Conservation (phyloP, 2,888 invertebrate species). For the Dromius quadrimaculatus region DNA sequence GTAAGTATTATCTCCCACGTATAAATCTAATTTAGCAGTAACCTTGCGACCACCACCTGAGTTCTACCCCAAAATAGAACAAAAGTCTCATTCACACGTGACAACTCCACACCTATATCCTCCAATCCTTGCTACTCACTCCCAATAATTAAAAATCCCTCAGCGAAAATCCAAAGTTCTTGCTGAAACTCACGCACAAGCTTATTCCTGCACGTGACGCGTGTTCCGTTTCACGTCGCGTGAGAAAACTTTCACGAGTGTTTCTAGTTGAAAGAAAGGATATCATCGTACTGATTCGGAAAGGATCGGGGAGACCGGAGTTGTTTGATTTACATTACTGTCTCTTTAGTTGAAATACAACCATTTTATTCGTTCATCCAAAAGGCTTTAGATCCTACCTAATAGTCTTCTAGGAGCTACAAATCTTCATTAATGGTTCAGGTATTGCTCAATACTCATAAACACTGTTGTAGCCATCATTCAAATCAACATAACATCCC, state of each 20-base stretch:
- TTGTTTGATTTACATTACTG: conserved; percentile 29
- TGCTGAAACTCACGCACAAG: background rate
- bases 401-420: too few relatives aligned
- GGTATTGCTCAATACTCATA: too few relatives aligned
- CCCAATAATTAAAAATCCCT: conserved; percentile 20
- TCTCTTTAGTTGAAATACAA: too few relatives aligned
- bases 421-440: too few relatives aligned
- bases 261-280: conserved; percentile 11
- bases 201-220: conserved; percentile 14
- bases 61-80: background rate
- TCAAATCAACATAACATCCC: too few relatives aligned
- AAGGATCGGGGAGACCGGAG: background rate
- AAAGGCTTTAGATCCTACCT: too few relatives aligned
- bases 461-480: too few relatives aligned
- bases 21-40: too few relatives aligned
- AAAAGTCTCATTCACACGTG: conserved; percentile 4
- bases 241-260: conserved; percentile 31
- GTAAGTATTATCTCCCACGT: too few relatives aligned
- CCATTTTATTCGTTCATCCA: too few relatives aligned
- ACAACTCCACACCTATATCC: conserved; percentile 5
- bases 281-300: background rate
- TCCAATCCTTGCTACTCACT: conserved; percentile 17
- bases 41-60: too few relatives aligned
- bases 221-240: conserved; percentile 36
- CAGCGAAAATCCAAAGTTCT: background rate